Evolutionary conservation across 2,888 invertebrate species (phyloP).

Genomic region (Orthosia cruda): DNA sequence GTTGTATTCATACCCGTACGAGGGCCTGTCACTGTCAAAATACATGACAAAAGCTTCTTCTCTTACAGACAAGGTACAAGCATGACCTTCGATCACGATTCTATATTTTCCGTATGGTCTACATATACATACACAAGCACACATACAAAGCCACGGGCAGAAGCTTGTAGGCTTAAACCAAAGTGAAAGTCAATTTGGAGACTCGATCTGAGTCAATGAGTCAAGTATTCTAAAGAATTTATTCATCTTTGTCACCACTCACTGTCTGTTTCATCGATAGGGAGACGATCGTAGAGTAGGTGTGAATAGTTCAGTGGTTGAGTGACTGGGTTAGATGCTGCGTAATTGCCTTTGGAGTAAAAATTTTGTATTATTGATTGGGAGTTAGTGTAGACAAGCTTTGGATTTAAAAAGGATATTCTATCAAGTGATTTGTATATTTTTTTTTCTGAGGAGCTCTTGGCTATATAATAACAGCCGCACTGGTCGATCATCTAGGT

Average conservation of each 20-base stretch:
- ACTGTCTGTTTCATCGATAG: neutral
- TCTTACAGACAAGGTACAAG: neutral
- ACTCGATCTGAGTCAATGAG: slow-evolving; percentile 26
- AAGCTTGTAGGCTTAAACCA: slow-evolving; percentile 9
- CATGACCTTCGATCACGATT: neutral
- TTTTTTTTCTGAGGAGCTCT: too few relatives aligned
- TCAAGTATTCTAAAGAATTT: slow-evolving; percentile 23
- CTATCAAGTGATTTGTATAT: too few relatives aligned
- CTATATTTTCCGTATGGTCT: neutral
- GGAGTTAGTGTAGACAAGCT: neutral
- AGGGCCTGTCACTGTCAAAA: neutral
- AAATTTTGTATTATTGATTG: neutral
- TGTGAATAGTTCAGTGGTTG: neutral
- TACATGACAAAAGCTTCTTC: too few relatives aligned
- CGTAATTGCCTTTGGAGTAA: neutral
- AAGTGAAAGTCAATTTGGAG: slow-evolving; percentile 46
- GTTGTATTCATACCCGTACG: neutral
- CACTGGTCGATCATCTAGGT: too few relatives aligned
- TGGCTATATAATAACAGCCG: too few relatives aligned
- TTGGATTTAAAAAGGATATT: neutral
- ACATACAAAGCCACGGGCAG: neutral
- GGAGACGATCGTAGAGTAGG: neutral
- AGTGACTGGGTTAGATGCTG: neutral
- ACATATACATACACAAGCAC: neutral
- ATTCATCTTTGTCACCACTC: slow-evolving; percentile 38